Conservation (phyloP, 2,113 vertebrate species). For the Pteropus alecto region DNA sequence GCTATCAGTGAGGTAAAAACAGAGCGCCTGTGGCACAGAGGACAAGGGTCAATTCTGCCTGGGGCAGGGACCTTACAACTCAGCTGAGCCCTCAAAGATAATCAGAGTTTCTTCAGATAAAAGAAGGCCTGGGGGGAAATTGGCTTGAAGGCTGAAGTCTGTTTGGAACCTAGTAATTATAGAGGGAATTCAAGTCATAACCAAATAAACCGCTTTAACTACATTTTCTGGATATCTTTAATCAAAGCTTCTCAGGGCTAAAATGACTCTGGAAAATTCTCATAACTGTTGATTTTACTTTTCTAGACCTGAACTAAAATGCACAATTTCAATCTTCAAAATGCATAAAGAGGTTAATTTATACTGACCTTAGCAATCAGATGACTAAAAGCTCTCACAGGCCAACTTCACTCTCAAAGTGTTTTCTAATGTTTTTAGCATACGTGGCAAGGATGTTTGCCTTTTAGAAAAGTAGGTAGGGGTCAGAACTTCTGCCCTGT, state of each 20-base stretch:
- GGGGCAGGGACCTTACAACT: too few relatives aligned
- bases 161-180: not conserved
- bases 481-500: not conserved
- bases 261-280: not conserved
- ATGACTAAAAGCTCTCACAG: not conserved
- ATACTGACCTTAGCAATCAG: not conserved
- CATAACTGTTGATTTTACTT: not conserved
- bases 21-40: not conserved
- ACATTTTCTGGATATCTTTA: slow-evolving; percentile 41
- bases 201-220: not conserved
- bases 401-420: too few relatives aligned
- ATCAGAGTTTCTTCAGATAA: not conserved
- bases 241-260: not conserved
- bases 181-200: not conserved
- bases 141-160: not conserved
- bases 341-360: not conserved
- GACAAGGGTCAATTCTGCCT: too few relatives aligned
- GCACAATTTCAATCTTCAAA: not conserved
- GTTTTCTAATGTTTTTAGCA: not conserved
- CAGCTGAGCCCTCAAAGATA: not conserved
- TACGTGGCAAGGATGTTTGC: not conserved
- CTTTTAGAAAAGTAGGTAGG: not conserved
- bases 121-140: not conserved
- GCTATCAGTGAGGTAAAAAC: not conserved
- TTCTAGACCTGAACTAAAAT: not conserved